Percentiles rank a stretch among this genome's conserved stretches.
phyloP scores from a whole-genome alignment of 2,113 vertebrate species.

The Ramphastos sulfuratus region DNA sequence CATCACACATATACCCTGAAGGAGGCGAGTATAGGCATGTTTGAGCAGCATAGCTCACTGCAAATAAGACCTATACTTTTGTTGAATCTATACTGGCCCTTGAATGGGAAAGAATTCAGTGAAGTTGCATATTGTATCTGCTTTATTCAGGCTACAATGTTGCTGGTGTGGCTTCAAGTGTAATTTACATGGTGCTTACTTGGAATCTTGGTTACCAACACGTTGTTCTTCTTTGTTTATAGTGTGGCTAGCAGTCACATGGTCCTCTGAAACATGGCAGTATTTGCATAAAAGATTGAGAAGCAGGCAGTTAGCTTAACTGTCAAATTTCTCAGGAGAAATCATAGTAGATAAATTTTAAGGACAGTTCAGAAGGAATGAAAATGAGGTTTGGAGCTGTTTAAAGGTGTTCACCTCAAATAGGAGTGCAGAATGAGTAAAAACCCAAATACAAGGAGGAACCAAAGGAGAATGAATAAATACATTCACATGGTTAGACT shows the following conservation, averaged over 20 bases:
- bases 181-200: background rate
- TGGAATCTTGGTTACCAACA: background rate
- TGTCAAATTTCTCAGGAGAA: background rate
- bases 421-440: background rate
- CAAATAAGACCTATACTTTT: background rate
- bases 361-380: background rate
- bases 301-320: background rate
- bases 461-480: background rate
- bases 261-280: background rate
- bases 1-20: background rate
- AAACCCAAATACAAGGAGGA: background rate
- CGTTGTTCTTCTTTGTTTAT: background rate
- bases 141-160: background rate
- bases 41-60: background rate
- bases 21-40: background rate
- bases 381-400: background rate
- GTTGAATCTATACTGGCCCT: background rate
- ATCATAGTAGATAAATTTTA: background rate
- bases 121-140: background rate
- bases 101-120: background rate
- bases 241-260: background rate
- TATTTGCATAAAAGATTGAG: background rate
- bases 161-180: background rate
- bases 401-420: background rate
- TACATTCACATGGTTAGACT: background rate